Base-by-base conservation (phyloP, 2,888 invertebrate genomes). In the Flabesymbios commensalis region DNA sequence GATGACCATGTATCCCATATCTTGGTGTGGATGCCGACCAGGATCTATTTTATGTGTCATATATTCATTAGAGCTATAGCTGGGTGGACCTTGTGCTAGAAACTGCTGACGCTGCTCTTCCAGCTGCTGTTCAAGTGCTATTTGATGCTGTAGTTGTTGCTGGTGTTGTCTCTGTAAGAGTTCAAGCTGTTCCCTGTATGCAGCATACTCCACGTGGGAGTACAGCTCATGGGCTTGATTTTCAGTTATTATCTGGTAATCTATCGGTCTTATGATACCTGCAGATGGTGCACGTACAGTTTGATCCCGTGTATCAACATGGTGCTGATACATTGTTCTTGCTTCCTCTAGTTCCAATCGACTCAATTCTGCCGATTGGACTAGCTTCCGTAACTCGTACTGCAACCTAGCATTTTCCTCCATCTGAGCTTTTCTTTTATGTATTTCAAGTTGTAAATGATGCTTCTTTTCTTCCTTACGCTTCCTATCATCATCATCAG, bases 371-470 rank as follows among this genome's bases (percentile, higher is more conserved):
- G 67, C 67, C 32, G 63, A 55, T 26, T 70, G 70, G 2, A 74
- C 70, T 52, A 78, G 63, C 63, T 84, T 82, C 49, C 84, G 74
- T 22, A 86, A 76, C 71, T 87, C 86, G 51, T 84, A 83, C 71
- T 84, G 85, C 36, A 86, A 76, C 7, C 85, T 81, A n/a, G 85
- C 84, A 63, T 86, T 85, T 68, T 87, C 86, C 69, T 87, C 87
- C 61, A 88, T 84, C 71, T 87, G 86, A 69, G 85, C 85, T 47
- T 87, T 83, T n/a, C 88, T 79, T 55, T 86, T 81, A 14, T 87
- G 87, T 63, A 88, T 87, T 75, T 88, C 88, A 45, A 86, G 86
- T 69, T 87, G 86, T 61, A 88, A 84, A 68, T 86, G 83, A 41
- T 85, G 83, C 74, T 87, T 86, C 73, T 87, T 86, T 71, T 86